Conservation (phyloP, 2,888 invertebrate species). For the Lathronympha strigana region DNA sequence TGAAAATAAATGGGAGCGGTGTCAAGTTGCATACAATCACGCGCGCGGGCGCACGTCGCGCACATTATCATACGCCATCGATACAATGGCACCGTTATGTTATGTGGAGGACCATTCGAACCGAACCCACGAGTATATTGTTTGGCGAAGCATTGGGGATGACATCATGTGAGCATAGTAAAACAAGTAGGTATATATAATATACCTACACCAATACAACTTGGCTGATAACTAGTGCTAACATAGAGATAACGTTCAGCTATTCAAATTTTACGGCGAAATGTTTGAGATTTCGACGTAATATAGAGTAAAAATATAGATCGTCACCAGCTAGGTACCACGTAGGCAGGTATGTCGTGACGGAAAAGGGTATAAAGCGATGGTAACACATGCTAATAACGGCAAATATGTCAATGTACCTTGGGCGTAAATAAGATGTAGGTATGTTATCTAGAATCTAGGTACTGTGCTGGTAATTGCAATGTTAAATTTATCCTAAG, state of each 20-base stretch:
- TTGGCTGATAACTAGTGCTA: slow-evolving; percentile 26
- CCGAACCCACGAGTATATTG: slow-evolving; percentile 29
- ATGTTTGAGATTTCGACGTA: not conserved
- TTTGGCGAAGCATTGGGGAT: slow-evolving; percentile 35
- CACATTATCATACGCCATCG: slow-evolving; percentile 33
- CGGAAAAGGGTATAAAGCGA: not conserved
- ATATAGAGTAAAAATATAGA: not conserved
- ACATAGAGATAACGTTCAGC: slow-evolving; percentile 2
- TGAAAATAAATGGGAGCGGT: slow-evolving; percentile 47
- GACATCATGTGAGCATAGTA: slow-evolving; percentile 38
- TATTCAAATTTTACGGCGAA: slow-evolving; percentile 16
- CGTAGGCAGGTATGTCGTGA: no score
- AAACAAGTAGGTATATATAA: slow-evolving; percentile 15
- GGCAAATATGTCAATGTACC: no score
- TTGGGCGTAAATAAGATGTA: no score
- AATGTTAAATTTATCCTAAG: no score
- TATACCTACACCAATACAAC: no score
- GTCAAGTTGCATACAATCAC: slow-evolving; percentile 54
- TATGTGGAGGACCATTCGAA: slow-evolving; percentile 37
- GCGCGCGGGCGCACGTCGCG: slow-evolving; percentile 56
- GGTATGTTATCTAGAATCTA: no score
- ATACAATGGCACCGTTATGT: slow-evolving; percentile 40
- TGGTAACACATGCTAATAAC: no score
- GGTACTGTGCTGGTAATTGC: no score
- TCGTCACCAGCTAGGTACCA: no score